A percentile compares a stretch with the other conserved stretches of the same genome.
Conservation (phyloP, 2,888 invertebrate species). For the Helobdella robusta region DNA sequence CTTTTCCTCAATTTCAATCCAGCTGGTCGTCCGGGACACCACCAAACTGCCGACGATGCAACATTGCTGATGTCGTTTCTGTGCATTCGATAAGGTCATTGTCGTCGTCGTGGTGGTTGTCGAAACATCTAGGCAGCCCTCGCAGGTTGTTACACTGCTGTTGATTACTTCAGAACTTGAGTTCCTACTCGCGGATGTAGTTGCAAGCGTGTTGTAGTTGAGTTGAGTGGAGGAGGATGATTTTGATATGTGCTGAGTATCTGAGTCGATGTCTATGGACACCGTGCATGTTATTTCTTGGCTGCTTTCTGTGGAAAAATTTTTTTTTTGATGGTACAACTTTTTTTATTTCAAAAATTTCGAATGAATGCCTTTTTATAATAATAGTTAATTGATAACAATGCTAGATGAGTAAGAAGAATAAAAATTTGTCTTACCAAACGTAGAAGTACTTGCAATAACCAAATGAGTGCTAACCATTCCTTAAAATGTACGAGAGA, state of each 20-base stretch:
- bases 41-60: slow-evolving; percentile 36
- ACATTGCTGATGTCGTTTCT: background rate
- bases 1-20: slow-evolving; percentile 40
- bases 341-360: background rate
- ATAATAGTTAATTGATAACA: too few species aligned
- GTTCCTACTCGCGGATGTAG: background rate
- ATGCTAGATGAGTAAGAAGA: too few species aligned
- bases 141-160: background rate
- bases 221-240: too few species aligned
- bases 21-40: slow-evolving; percentile 35
- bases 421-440: too few species aligned
- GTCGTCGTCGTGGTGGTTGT: slow-evolving; percentile 12
- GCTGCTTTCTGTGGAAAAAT: slow-evolving; percentile 9
- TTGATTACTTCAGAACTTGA: background rate
- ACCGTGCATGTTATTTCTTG: slow-evolving; percentile 28
- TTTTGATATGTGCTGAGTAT: too few species aligned
- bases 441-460: too few species aligned
- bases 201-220: background rate
- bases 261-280: slow-evolving; percentile 19
- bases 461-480: too few species aligned
- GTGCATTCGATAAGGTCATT: background rate
- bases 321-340: background rate
- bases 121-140: background rate
- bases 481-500: slow-evolving; percentile 26
- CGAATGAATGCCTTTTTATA: background rate